Percentiles rank a stretch among this genome's conserved stretches.
phyloP scores from a whole-genome alignment of 2,888 invertebrate genomes.

The Plusia festucae region DNA sequence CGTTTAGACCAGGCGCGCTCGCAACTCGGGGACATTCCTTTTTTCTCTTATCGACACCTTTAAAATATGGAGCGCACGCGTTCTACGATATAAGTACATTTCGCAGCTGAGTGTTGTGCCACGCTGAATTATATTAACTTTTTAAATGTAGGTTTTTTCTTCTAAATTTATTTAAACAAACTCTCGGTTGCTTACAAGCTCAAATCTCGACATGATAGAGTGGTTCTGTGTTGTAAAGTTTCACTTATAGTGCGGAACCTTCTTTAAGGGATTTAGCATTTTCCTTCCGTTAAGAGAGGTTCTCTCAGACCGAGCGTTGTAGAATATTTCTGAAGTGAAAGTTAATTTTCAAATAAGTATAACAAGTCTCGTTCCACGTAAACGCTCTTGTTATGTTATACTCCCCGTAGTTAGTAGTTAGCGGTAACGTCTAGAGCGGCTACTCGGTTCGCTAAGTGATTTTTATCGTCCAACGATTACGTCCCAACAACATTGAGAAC shows the following conservation, averaged over 20 bases:
- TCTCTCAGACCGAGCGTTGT: constrained; percentile 49
- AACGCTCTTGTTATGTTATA: constrained; percentile 69
- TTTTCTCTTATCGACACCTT: constrained; percentile 73
- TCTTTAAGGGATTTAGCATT: constrained; percentile 43
- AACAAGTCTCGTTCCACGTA: constrained; percentile 66
- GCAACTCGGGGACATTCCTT: constrained; percentile 72
- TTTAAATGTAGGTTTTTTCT: constrained; percentile 32
- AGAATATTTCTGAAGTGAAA: constrained; percentile 61
- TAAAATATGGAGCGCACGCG: constrained; percentile 68
- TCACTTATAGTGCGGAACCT: constrained; percentile 24
- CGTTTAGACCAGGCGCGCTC: constrained; percentile 77
- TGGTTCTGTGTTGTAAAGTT: constrained; percentile 27
- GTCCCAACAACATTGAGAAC: constrained; percentile 77
- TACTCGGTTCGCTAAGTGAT: constrained; percentile 81
- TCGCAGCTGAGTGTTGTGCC: constrained; percentile 40
- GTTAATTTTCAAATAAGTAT: constrained; percentile 70
- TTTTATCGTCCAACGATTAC: constrained; percentile 84
- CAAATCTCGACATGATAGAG: constrained; percentile 32
- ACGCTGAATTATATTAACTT: constrained; percentile 39
- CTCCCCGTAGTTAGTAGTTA: constrained; percentile 71
- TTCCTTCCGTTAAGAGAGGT: constrained; percentile 47
- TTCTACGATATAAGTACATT: constrained; percentile 58
- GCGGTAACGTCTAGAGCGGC: constrained; percentile 74
- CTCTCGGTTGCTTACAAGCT: constrained; percentile 28
- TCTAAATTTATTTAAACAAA: background rate